These are phyloP conservation scores for Urosaurus nigricauda DNA, from an alignment of 2,797 vertebrate genomes.

Conservation along the genomic window DNA sequence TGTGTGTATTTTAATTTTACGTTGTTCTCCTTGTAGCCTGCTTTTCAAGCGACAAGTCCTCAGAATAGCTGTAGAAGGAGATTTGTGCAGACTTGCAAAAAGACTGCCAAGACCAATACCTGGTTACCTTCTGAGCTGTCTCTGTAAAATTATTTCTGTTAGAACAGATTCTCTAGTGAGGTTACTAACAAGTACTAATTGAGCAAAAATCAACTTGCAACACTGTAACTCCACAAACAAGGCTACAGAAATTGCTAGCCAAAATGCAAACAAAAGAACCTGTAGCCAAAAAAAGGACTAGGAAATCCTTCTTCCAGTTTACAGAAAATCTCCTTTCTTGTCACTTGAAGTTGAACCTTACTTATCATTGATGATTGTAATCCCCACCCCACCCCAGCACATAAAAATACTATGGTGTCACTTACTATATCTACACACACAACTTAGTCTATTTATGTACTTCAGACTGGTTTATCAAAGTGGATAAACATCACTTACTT, in stretches of 20 bases:
- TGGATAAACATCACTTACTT: conserved; percentile 44
- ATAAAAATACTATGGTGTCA: too few species aligned
- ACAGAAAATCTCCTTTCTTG: neutral
- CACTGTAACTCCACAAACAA: neutral
- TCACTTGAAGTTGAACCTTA: neutral
- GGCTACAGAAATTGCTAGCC: neutral
- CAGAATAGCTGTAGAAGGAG: neutral
- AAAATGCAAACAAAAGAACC: neutral
- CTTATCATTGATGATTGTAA: neutral
- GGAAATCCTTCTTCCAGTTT: too few species aligned
- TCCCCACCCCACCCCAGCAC: too few species aligned
- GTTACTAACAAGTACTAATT: neutral
- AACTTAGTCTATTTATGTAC: neutral
- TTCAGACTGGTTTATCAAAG: neutral
- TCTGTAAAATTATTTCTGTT: neutral
- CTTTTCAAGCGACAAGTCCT: neutral
- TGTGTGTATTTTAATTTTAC: neutral
- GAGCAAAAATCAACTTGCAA: neutral
- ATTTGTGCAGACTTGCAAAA: neutral
- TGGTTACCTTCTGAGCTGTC: neutral
- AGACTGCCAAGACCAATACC: neutral
- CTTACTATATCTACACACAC: too few species aligned
- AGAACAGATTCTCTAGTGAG: neutral
- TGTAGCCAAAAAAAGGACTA: neutral
- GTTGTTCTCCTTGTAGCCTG: neutral